Base-by-base conservation (phyloP, 2,888 invertebrate genomes). In the Priapulus caudatus region DNA sequence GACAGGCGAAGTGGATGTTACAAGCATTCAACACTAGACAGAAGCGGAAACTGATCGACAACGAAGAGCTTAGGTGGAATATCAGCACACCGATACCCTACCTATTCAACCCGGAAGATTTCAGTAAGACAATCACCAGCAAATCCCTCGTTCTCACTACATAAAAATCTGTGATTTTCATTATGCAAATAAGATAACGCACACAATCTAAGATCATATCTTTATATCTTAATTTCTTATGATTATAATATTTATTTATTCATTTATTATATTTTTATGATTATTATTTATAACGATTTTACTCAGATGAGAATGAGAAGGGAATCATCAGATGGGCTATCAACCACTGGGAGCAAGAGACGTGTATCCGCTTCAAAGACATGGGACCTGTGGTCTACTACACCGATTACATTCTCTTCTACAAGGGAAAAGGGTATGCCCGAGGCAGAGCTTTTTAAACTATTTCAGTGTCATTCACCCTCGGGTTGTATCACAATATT, bases 31-130 rank as follows among this genome's bases (percentile, higher is more conserved):
- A 33, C n/a, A 10, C 10, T n/a, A 33, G 33, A 33, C 10, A n/a
- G n/a, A 33, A 33, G 33, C 33, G 33, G n/a, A 33, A 33, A n/a
- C 33, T 33, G n/a, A 33, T 33, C n/a, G n/a, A 33, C 33, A 33
- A 33, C n/a, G 33, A 33, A 10, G 33, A 33, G 33, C 33, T 33
- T 33, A 10, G 33, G 10, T 33, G 33, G 33, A n/a, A 33, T 33
- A 33, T n/a, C 33, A 10, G 10, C 10, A 10, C 33, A 33, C 33
- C 33, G 10, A 33, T 33, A 10, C 33, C 33, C n/a, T 33, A 33
- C 33, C 33, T 33, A 10, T 33, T 33, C 33, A 33, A 33, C 33
- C 33, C 33, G 10, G 33, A n/a, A 10, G 33, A 33, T n/a, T 33
- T 33, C n/a, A 33, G 33, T 33, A 33, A 33, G 33, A n/a, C n/a